Percentiles rank a stretch among this genome's conserved stretches.
phyloP scores from a whole-genome alignment of 2,888 invertebrate species.

The Horisme vitalbata region DNA sequence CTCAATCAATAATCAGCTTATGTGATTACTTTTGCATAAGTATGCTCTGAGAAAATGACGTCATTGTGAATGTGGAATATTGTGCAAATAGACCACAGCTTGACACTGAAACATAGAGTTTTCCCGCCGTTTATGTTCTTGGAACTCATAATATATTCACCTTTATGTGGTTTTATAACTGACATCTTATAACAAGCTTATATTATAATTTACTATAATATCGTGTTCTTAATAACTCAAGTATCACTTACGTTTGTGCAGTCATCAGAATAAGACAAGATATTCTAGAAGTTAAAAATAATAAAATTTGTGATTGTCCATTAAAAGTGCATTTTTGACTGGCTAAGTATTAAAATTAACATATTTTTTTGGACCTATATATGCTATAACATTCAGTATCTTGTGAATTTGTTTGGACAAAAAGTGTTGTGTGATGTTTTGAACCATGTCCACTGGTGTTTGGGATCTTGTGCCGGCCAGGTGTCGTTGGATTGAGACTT shows the following conservation, averaged over 20 bases:
- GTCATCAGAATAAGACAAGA: constrained; percentile 1
- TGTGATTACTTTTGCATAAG: constrained; percentile 1
- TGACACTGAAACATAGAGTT: neutral
- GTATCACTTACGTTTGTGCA: constrained; percentile 14
- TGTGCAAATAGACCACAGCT: constrained; percentile 8
- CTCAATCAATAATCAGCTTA: constrained; percentile 7
- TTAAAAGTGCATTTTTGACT: too few species aligned
- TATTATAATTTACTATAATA: neutral
- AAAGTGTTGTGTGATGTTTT: constrained; percentile 44
- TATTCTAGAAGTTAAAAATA: too few species aligned
- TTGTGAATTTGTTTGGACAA: constrained; percentile 2
- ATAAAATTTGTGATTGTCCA: too few species aligned
- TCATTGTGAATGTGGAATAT: constrained; percentile 1
- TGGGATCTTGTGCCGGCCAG: constrained; percentile 74
- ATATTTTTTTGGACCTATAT: too few species aligned
- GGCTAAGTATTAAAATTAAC: too few species aligned
- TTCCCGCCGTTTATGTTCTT: neutral
- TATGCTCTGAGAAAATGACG: constrained; percentile 5
- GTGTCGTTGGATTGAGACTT: constrained; percentile 73
- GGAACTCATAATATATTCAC: constrained; percentile 2
- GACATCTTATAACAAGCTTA: neutral
- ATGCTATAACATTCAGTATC: neutral
- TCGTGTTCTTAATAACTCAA: neutral
- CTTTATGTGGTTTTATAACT: constrained; percentile 3
- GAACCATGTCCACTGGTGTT: constrained; percentile 58